Evolutionary conservation across 2,888 invertebrate genomes (phyloP).

Genomic region (Platycheirus rosarum): DNA sequence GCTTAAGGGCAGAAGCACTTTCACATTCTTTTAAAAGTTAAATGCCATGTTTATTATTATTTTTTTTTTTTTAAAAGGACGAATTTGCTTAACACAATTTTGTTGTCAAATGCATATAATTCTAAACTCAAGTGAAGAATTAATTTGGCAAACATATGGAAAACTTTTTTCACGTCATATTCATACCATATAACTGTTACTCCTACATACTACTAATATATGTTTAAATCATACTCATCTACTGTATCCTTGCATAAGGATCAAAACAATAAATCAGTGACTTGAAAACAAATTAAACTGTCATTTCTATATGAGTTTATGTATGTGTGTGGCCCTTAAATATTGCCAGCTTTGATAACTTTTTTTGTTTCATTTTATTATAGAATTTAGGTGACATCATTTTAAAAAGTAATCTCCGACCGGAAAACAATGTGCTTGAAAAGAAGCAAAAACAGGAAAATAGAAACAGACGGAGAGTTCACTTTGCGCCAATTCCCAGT

Average conservation of each 20-base stretch:
- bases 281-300: slow-evolving; percentile 54
- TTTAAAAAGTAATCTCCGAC: slow-evolving; percentile 54
- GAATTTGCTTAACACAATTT: slow-evolving; percentile 12
- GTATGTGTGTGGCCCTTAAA: slow-evolving; percentile 2
- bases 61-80: neutral
- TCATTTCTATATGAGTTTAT: slow-evolving; percentile 29
- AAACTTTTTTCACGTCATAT: too few relatives aligned
- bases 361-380: slow-evolving; percentile 9
- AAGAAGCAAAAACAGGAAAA: slow-evolving; percentile 41
- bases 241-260: neutral
- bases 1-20: slow-evolving; percentile 3
- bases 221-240: neutral
- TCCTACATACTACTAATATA: slow-evolving; percentile 18
- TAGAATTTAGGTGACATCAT: slow-evolving; percentile 39
- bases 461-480: slow-evolving; percentile 62
- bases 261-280: slow-evolving; percentile 53
- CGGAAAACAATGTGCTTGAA: slow-evolving; percentile 62
- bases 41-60: slow-evolving; percentile 14
- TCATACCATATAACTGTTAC: too few relatives aligned
- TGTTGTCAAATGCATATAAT: slow-evolving; percentile 22
- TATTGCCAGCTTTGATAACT: neutral
- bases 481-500: slow-evolving; percentile 63
- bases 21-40: slow-evolving; percentile 18
- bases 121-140: neutral
- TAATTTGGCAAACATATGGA: neutral